phyloP scores from a whole-genome alignment of 64 coral and sea anemone genomes.

The Actinia equina region DNA sequence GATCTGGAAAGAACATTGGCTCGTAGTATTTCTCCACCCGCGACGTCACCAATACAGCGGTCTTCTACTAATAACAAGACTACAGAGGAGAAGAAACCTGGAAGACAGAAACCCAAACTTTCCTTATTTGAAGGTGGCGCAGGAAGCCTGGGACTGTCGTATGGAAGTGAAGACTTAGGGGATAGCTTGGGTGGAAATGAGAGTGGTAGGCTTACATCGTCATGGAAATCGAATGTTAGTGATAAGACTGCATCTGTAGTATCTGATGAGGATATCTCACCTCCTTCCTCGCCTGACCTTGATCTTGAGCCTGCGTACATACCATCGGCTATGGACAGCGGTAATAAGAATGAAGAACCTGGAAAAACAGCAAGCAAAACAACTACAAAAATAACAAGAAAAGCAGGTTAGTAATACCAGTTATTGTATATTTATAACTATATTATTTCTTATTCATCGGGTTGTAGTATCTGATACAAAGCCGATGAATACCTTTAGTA shows the following conservation, averaged over 20 bases:
- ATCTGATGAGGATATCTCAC: constrained; percentile 52
- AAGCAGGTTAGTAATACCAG: constrained; percentile 22
- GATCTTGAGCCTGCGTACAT: constrained; percentile 39
- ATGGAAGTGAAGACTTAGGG: constrained; percentile 55
- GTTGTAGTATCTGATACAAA: no score
- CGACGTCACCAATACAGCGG: constrained; percentile 53
- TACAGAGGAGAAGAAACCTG: constrained; percentile 42
- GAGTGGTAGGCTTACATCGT: constrained; percentile 21
- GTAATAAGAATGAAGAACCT: neutral
- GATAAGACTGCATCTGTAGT: constrained; percentile 29
- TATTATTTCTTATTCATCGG: no score
- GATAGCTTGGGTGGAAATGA: constrained; percentile 77
- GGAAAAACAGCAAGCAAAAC: neutral
- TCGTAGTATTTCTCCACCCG: constrained; percentile 78
- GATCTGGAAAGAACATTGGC: constrained; percentile 79
- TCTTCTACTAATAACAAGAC: constrained; percentile 34
- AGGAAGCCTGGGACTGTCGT: constrained; percentile 23
- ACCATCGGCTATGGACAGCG: constrained; percentile 56
- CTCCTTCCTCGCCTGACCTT: constrained; percentile 58
- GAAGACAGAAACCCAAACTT: constrained; percentile 65
- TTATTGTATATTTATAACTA: no score
- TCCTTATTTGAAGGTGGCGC: constrained; percentile 60
- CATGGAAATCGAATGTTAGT: constrained; percentile 38
- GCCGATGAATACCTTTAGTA: no score
- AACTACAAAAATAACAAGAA: neutral